Evolutionary conservation across 2,797 vertebrate genomes (phyloP).

Genomic region (Hippoglossus hippoglossus): DNA sequence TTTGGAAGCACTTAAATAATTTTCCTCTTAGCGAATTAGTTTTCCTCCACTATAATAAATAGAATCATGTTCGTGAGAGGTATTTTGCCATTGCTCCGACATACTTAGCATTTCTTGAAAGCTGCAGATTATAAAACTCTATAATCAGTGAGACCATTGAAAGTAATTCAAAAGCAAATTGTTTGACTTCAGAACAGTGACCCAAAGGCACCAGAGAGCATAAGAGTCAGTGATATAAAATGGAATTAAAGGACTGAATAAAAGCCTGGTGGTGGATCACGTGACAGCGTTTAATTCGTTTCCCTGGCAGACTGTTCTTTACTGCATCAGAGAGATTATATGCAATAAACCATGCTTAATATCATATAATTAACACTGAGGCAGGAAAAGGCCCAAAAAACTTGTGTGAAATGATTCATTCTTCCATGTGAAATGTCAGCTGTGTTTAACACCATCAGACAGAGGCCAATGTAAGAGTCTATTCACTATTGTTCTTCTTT

Average conservation of each 20-base stretch:
- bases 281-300: constrained; percentile 74
- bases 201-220: constrained; percentile 27
- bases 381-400: constrained; percentile 54
- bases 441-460: constrained; percentile 65
- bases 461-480: constrained; percentile 41
- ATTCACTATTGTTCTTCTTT: constrained; percentile 41
- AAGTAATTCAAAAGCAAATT: constrained; percentile 24
- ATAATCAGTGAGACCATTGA: background rate
- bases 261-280: constrained; percentile 62
- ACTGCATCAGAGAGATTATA: constrained; percentile 82
- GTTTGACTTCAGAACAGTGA: constrained; percentile 40
- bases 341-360: constrained; percentile 82
- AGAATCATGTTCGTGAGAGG: background rate
- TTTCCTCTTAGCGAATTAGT: too few relatives aligned
- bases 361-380: constrained; percentile 82
- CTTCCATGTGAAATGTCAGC: constrained; percentile 78
- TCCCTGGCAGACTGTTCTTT: constrained; percentile 71
- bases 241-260: constrained; percentile 56
- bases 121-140: background rate
- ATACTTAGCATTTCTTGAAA: background rate
- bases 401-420: constrained; percentile 73
- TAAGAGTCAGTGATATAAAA: constrained; percentile 60
- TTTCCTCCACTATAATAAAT: background rate
- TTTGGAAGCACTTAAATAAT: too few relatives aligned
- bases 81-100: background rate